phyloP scores from a whole-genome alignment of 2,113 vertebrate species.

The Ovis aries region ARS-UI_Ramb_v3.0 NC_056054.1:236520001-236520500 shows the following conservation, averaged over 20 bases:
- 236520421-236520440: background rate
- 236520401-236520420: background rate
- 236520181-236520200: background rate
- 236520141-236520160: background rate
- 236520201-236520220: background rate
- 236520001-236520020: background rate
- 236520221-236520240: background rate
- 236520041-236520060: background rate
- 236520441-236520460: background rate
- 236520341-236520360: background rate
- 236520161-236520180: background rate
- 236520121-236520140: background rate
- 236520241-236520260: background rate
- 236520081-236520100: background rate
- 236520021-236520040: background rate
- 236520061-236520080: background rate
- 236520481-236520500: background rate
- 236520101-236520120: background rate
- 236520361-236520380: background rate
- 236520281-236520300: background rate
- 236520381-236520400: background rate
- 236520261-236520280: background rate
- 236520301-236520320: background rate
- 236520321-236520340: background rate
- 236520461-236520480: background rate